A percentile compares a stretch with the other conserved stretches of the same genome.
phyloP scores from a whole-genome alignment of 2,797 vertebrate genomes.

The Kryptopterus vitreolus region DNA sequence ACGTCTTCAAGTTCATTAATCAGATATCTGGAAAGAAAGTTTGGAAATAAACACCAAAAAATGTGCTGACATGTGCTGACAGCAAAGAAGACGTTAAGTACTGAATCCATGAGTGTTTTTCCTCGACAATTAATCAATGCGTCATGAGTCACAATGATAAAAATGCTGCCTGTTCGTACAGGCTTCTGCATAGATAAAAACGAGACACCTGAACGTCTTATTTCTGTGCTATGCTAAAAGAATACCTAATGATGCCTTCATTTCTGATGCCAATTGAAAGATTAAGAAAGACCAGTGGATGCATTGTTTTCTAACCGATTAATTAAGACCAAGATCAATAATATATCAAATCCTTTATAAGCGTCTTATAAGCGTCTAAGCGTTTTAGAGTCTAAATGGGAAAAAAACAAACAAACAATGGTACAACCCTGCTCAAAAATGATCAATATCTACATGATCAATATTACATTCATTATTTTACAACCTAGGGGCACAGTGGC shows the following conservation, averaged over 20 bases:
- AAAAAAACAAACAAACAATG: not conserved
- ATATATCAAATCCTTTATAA: not conserved
- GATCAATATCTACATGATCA: not conserved
- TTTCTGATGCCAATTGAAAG: not conserved
- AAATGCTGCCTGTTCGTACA: not conserved
- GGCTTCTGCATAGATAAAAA: not conserved
- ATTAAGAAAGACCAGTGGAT: not conserved
- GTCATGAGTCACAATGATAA: not conserved
- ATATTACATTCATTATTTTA: not conserved
- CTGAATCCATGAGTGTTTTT: not conserved
- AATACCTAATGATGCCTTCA: not conserved
- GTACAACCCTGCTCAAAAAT: not conserved
- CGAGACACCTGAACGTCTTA: not conserved
- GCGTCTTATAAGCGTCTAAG: not conserved
- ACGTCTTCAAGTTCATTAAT: conserved; percentile 25
- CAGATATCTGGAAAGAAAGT: conserved; percentile 6
- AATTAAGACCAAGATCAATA: not conserved
- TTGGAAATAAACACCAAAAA: not conserved
- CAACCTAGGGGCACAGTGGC: no score
- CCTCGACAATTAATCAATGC: not conserved
- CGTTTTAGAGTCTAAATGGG: not conserved
- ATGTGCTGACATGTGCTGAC: not conserved
- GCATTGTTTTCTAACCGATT: not conserved
- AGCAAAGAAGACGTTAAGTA: not conserved
- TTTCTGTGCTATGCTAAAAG: not conserved